Conservation (phyloP, 2,888 invertebrate genomes). For the Molorchus minor region DNA sequence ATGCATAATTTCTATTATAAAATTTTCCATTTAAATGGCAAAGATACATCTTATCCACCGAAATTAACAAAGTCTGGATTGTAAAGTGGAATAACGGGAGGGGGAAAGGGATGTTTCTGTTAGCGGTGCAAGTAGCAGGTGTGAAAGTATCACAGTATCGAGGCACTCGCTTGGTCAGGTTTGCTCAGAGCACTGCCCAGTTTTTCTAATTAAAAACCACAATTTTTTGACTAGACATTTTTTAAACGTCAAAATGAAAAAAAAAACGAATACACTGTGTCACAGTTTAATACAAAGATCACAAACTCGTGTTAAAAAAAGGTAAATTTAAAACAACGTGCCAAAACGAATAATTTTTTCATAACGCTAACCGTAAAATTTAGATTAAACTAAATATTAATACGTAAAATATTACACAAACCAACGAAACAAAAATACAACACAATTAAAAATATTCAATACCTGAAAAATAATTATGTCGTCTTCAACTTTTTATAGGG, state of each 20-base stretch:
- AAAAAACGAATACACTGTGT: constrained; percentile 29
- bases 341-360: constrained; percentile 6
- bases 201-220: constrained; percentile 42
- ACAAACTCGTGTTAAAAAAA: constrained; percentile 7
- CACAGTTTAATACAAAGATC: constrained; percentile 28
- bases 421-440: constrained; percentile 32
- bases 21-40: constrained; percentile 35
- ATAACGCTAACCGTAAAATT: constrained; percentile 28
- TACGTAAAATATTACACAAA: constrained; percentile 41
- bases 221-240: constrained; percentile 57
- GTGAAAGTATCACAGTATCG: constrained; percentile 63
- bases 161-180: constrained; percentile 63
- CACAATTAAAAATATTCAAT: constrained; percentile 22
- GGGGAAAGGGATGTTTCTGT: constrained; percentile 42
- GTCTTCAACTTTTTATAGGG: constrained; percentile 94
- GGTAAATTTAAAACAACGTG: constrained; percentile 17
- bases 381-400: constrained; percentile 11
- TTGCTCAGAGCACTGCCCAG: constrained; percentile 54
- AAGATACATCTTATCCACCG: constrained; percentile 47
- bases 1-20: constrained; percentile 39
- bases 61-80: constrained; percentile 37
- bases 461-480: constrained; percentile 66
- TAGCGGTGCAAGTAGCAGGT: constrained; percentile 56
- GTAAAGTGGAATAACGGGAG: constrained; percentile 33
- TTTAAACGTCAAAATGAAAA: constrained; percentile 31